Conservation (phyloP, 2,113 vertebrate species). For the Laterallus jamaicensis region DNA sequence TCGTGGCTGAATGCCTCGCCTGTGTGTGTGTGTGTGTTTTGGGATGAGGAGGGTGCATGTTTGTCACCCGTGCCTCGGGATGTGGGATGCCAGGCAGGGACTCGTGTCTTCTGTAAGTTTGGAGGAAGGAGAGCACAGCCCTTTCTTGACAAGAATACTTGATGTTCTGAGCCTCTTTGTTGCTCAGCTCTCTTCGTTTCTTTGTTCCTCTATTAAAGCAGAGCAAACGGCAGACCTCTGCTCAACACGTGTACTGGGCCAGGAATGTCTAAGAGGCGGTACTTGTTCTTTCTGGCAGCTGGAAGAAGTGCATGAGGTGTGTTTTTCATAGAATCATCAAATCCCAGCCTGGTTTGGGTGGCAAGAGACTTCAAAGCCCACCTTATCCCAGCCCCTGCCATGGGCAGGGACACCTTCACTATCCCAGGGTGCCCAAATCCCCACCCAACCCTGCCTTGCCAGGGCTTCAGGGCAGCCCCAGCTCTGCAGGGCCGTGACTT, state of each 20-base stretch:
- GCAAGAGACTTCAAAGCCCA: too few species aligned
- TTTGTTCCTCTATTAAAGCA: neutral
- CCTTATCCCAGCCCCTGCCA: too few species aligned
- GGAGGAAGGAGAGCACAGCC: neutral
- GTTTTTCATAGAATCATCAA: neutral
- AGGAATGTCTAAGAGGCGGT: rapidly evolving
- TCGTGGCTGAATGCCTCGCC: rapidly evolving
- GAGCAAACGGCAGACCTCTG: neutral
- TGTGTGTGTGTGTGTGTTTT: rapidly evolving
- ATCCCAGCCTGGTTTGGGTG: too few species aligned
- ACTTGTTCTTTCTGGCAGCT: neutral
- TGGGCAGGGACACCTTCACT: too few species aligned
- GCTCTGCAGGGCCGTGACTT: too few species aligned
- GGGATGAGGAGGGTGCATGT: neutral
- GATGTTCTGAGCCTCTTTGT: neutral
- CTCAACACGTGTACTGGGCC: neutral
- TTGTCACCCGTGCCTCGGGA: rapidly evolving
- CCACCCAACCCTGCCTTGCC: too few species aligned
- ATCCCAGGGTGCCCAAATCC: too few species aligned
- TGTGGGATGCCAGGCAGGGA: neutral
- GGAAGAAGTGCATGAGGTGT: rapidly evolving
- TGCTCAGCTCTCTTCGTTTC: too few species aligned
- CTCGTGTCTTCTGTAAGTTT: neutral
- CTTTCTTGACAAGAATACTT: neutral
- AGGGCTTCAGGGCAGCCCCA: too few species aligned